A percentile compares a stretch with the other conserved stretches of the same genome.
phyloP scores from a whole-genome alignment of 2,888 invertebrate species.

The Latrodectus elegans region DNA sequence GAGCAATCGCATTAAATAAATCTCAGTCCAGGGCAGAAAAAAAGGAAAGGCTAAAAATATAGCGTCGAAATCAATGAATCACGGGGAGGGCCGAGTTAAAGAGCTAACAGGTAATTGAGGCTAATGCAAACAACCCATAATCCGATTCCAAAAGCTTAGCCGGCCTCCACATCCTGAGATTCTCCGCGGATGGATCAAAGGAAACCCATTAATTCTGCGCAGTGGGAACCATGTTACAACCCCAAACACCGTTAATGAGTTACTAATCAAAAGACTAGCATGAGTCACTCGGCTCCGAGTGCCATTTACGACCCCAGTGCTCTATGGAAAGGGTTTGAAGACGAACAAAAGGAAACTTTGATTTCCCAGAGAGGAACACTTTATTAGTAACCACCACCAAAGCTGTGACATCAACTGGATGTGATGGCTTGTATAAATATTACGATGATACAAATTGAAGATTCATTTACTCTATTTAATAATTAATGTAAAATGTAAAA shows the following conservation, averaged over 20 bases:
- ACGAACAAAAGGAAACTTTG: not conserved
- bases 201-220: not conserved
- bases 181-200: not conserved
- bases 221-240: not conserved
- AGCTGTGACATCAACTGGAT: too few relatives aligned
- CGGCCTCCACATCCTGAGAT: not conserved
- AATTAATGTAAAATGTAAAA: too few relatives aligned
- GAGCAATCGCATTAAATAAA: too few relatives aligned
- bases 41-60: not conserved
- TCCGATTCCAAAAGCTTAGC: not conserved
- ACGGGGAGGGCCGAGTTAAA: not conserved
- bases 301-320: not conserved
- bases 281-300: not conserved
- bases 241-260: not conserved
- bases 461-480: too few relatives aligned
- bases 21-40: too few relatives aligned
- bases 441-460: too few relatives aligned
- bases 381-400: too few relatives aligned
- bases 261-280: not conserved
- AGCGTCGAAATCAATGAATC: not conserved
- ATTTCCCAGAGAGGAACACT: not conserved
- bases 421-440: too few relatives aligned
- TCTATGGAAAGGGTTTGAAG: not conserved
- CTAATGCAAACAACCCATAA: not conserved
- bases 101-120: conserved; percentile 1